Conservation (phyloP, 2,888 invertebrate genomes). For the Thecocarcelia acutangulata region DNA sequence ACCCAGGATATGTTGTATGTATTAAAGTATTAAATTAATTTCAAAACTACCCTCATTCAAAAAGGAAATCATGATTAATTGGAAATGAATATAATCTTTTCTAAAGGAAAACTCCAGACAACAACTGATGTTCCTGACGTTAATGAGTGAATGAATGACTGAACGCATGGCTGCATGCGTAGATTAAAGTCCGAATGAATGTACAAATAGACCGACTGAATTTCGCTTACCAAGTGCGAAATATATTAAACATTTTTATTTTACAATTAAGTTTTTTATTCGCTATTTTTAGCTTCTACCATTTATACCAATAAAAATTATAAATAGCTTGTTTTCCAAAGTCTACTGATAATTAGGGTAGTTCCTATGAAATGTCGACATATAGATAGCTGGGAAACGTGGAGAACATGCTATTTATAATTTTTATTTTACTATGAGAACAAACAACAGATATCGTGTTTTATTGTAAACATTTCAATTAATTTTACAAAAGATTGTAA, state of each 20-base stretch:
- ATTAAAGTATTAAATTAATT: not conserved
- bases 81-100: constrained; percentile 54
- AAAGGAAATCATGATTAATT: constrained; percentile 46
- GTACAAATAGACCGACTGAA: constrained; percentile 5
- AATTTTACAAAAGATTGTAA: no score
- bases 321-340: no score
- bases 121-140: constrained; percentile 40
- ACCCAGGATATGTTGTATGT: no score
- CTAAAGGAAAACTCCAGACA: constrained; percentile 15
- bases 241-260: constrained; percentile 30
- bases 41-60: not conserved
- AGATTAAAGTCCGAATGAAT: constrained; percentile 66
- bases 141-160: constrained; percentile 76
- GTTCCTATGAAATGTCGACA: no score
- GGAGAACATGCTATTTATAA: no score
- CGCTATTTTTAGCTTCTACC: not conserved
- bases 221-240: not conserved
- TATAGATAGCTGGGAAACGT: no score
- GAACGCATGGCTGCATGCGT: constrained; percentile 68
- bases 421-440: no score
- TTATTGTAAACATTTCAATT: no score
- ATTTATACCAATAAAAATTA: no score
- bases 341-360: no score
- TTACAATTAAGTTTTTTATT: not conserved
- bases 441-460: no score